A percentile compares a stretch with the other conserved stretches of the same genome.
Evolutionary conservation across 2,888 invertebrate genomes (phyloP).

Genomic region (Iselma pallidipennis): DNA sequence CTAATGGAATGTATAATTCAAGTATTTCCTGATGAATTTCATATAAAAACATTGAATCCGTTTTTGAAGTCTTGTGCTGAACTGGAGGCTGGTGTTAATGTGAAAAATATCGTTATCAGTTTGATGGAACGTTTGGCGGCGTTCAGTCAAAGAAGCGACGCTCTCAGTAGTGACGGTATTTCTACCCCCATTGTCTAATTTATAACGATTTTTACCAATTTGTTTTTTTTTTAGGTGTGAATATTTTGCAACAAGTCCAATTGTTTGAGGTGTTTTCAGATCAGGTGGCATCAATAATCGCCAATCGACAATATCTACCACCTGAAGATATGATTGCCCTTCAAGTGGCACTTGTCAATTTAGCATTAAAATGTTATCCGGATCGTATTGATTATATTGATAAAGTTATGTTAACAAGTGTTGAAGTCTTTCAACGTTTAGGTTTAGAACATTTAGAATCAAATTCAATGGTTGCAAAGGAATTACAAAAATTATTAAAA

Average conservation of each 20-base stretch:
- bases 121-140: conserved; percentile 89
- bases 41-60: conserved; percentile 91
- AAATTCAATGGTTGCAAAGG: conserved; percentile 85
- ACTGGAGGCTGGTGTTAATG: conserved; percentile 92
- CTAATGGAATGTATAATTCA: conserved; percentile 99
- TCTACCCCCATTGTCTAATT: too few relatives aligned
- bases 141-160: conserved; percentile 78
- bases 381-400: conserved; percentile 94
- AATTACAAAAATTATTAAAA: conserved; percentile 89
- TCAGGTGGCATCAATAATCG: conserved; percentile 92
- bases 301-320: conserved; percentile 93
- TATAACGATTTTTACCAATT: background rate
- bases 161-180: conserved; percentile 55
- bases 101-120: conserved; percentile 97
- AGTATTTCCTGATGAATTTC: conserved; percentile 99
- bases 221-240: conserved; percentile 29
- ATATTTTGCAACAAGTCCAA: conserved; percentile 72
- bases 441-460: conserved; percentile 80
- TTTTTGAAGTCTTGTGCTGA: conserved; percentile 98
- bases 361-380: conserved; percentile 96
- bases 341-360: conserved; percentile 91
- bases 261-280: conserved; percentile 98
- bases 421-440: conserved; percentile 82
- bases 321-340: conserved; percentile 94
- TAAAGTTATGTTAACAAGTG: conserved; percentile 89